Conservation (phyloP, 2,797 vertebrate species). For the Sebastes hubbsi region DNA sequence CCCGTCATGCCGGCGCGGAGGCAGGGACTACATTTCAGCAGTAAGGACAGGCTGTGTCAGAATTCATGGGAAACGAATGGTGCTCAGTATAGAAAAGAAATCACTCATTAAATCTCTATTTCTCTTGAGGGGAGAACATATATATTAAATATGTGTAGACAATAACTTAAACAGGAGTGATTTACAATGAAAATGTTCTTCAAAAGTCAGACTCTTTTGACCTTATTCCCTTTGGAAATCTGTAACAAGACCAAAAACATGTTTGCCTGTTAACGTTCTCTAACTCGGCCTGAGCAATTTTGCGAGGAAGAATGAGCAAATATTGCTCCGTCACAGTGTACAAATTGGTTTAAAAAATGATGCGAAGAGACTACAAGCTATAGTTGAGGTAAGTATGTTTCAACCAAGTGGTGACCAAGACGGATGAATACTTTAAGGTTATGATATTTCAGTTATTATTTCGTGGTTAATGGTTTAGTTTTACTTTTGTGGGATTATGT, state of each 20-base stretch:
- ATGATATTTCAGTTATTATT: slow-evolving; percentile 32
- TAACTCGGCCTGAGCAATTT: slow-evolving; percentile 45
- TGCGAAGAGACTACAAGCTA: slow-evolving; percentile 32
- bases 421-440: slow-evolving; percentile 50
- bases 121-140: slow-evolving; percentile 4
- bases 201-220: slow-evolving; percentile 30
- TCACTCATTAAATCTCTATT: slow-evolving; percentile 19
- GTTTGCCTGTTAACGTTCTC: slow-evolving; percentile 13
- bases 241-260: slow-evolving; percentile 11
- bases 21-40: slow-evolving; percentile 42
- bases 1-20: slow-evolving; percentile 23
- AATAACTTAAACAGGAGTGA: slow-evolving; percentile 35
- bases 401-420: slow-evolving; percentile 19
- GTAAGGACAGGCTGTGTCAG: slow-evolving; percentile 35
- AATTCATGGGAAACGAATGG: slow-evolving; percentile 14
- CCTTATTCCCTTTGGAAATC: slow-evolving; percentile 40
- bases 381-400: slow-evolving; percentile 26
- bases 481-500: slow-evolving; percentile 19
- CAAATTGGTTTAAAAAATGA: slow-evolving; percentile 40
- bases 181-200: slow-evolving; percentile 21
- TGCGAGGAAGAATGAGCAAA: slow-evolving; percentile 51
- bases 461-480: slow-evolving; percentile 12
- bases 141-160: slow-evolving; percentile 18
- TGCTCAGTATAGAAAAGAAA: slow-evolving; percentile 12
- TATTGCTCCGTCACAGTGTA: slow-evolving; percentile 68